Percentiles rank a stretch among this genome's conserved stretches.
phyloP scores from a whole-genome alignment of 1,140 invertebrate genomes.

The Cherax destructor region DNA sequence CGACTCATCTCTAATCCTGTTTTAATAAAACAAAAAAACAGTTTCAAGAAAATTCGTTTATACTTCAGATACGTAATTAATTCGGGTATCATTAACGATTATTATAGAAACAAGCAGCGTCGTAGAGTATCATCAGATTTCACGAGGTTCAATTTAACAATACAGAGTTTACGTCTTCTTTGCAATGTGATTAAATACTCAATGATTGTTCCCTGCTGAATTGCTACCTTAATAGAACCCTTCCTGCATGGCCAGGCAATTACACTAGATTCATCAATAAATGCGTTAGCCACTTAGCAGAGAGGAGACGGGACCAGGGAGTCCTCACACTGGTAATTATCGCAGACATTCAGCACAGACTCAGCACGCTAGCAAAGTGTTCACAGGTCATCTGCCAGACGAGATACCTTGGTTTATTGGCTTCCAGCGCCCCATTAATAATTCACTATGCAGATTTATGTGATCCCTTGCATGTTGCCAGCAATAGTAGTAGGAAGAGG shows the following conservation, averaged over 20 bases:
- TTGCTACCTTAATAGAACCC: conserved; percentile 34
- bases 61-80: background rate
- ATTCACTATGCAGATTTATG: background rate
- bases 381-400: background rate
- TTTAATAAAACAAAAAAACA: too few species aligned
- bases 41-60: background rate
- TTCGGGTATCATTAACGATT: background rate
- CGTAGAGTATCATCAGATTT: background rate
- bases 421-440: background rate
- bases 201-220: conserved; percentile 9
- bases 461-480: background rate
- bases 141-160: background rate
- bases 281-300: conserved; percentile 4
- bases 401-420: background rate
- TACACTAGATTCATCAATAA: conserved; percentile 13
- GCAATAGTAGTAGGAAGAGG: background rate
- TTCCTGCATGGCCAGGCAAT: conserved; percentile 19
- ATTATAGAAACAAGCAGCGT: background rate
- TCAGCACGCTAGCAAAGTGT: background rate
- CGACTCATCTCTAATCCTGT: background rate
- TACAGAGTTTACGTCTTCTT: background rate
- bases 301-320: background rate
- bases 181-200: background rate
- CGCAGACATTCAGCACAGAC: background rate
- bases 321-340: background rate